These are phyloP conservation scores for Leptinotarsa haldemani DNA, from an alignment of 2,888 invertebrate genomes.

Conservation along the genomic window DNA sequence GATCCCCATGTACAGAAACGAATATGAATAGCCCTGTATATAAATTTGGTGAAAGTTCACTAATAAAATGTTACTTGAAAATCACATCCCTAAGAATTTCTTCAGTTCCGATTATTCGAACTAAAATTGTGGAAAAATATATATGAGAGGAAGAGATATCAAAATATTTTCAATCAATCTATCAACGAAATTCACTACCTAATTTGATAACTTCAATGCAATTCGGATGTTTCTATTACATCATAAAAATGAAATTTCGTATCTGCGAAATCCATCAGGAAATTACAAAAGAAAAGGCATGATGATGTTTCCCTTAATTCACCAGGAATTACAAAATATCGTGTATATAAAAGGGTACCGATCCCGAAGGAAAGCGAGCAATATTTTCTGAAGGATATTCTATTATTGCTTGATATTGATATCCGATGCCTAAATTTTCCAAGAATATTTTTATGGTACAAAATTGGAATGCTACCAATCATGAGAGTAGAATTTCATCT, in stretches of 20 bases:
- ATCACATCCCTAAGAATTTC: too few relatives aligned
- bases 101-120: too few relatives aligned
- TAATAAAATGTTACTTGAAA: too few relatives aligned
- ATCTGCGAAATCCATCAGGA: background rate
- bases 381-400: background rate
- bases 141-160: too few relatives aligned
- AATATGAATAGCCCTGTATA: too few relatives aligned
- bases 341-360: background rate
- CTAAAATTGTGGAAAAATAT: too few relatives aligned
- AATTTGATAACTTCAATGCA: too few relatives aligned
- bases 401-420: background rate
- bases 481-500: background rate
- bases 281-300: background rate
- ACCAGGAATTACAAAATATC: background rate
- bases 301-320: background rate
- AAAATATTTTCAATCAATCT: too few relatives aligned
- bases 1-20: too few relatives aligned
- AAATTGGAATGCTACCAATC: background rate
- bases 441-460: background rate
- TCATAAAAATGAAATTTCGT: background rate
- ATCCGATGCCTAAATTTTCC: background rate
- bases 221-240: background rate
- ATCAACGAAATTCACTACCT: too few relatives aligned
- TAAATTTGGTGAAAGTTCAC: too few relatives aligned
- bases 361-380: background rate